These are phyloP conservation scores for Propsilocerus akamusi DNA, from an alignment of 1,140 invertebrate species.

Conservation along the genomic window DNA sequence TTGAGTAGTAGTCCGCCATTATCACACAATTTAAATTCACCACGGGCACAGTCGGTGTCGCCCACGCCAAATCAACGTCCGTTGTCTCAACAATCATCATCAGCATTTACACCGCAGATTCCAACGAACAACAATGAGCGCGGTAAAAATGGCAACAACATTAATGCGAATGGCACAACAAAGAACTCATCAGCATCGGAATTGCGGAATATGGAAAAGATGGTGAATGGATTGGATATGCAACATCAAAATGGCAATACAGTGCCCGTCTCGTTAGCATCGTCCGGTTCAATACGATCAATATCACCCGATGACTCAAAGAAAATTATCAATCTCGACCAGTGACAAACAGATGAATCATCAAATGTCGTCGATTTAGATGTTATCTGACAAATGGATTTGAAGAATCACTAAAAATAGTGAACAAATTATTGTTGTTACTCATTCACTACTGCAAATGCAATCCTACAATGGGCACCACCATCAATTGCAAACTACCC, in stretches of 20 bases:
- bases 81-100: slow-evolving; percentile 18
- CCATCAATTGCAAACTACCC: too few relatives aligned
- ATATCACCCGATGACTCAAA: background rate
- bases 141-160: slow-evolving; percentile 12
- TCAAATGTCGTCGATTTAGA: background rate
- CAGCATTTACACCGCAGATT: slow-evolving; percentile 14
- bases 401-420: background rate
- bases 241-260: slow-evolving; percentile 24
- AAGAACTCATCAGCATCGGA: slow-evolving; percentile 35
- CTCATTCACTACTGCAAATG: too few relatives aligned
- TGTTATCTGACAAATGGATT: slow-evolving; percentile 1
- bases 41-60: slow-evolving; percentile 29
- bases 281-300: background rate
- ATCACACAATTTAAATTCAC: slow-evolving; percentile 33
- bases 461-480: too few relatives aligned
- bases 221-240: slow-evolving; percentile 84
- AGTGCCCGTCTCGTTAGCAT: slow-evolving; percentile 2
- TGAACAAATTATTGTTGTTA: too few relatives aligned
- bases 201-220: slow-evolving; percentile 89
- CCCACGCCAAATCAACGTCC: slow-evolving; percentile 29
- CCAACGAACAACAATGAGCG: slow-evolving; percentile 13
- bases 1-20: slow-evolving; percentile 45
- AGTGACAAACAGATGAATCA: background rate
- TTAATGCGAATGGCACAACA: slow-evolving; percentile 11
- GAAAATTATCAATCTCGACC: background rate